Base-by-base conservation (phyloP, 2,888 invertebrate species). In the Nasonovia ribisnigri region DNA sequence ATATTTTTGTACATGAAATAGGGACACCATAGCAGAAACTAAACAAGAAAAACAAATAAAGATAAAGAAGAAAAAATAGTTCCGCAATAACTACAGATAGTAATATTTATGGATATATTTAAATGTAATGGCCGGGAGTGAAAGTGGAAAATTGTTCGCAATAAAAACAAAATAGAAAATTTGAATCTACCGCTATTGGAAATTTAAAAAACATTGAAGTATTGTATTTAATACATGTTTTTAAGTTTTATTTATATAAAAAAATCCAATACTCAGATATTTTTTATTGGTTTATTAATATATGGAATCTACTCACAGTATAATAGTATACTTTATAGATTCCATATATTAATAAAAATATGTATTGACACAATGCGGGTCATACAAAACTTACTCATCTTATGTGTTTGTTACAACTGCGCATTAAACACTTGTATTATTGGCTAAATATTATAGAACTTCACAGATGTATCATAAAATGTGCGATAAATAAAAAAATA, bases 401-500 rank as follows among this genome's bases (percentile, higher is more conserved):
- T 84, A 84, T 29, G 42, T 54, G 54, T 91, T 77, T 90, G 77
- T 36, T 48, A 67, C 51, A 54, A 91, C 48, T 84, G 51, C 51
- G 51, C 67, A 84, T 84, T 42, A 54, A 51, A 90, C 1, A 51
- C 51, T 57, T 86, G 36, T 54, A 13, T 51, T 91, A 54, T 84
- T 51, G 51, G 42, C 51, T 91, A 90, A 91, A 91, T 57, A 86
- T 84, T 91, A 46, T 86, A 91, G 86, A 86, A 86, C n/a, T 86
- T 86, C 57, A 43, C 92, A 88, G 88, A 92, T 88, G 88, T 43
- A 77, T 92, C 92, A 24, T 92, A 92, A 92, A 92, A 92, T 43
- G 13, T 5, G 54, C 42, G 26, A 88, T 92, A 54, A 88, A 67
- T 67, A 92, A 51, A 29, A 57, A 92, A 88, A 87, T 42, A 92